These are phyloP conservation scores for Epinotia brunnichana DNA, from an alignment of 2,888 invertebrate genomes.

Conservation along the genomic window DNA sequence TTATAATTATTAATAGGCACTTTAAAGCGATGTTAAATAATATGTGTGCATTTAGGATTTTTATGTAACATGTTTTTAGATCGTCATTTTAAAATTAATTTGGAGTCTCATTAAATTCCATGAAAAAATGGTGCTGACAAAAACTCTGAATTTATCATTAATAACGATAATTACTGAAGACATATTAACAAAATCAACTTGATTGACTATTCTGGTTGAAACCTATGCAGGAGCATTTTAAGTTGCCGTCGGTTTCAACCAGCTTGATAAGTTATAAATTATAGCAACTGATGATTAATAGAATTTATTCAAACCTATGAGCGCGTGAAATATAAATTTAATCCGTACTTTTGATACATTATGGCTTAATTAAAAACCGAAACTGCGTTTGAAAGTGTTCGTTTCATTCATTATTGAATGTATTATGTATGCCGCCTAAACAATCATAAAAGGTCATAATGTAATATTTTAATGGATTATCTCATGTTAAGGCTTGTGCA, in stretches of 20 bases:
- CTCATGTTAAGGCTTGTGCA: conserved; percentile 28
- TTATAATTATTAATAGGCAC: too few species aligned
- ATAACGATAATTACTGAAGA: neutral
- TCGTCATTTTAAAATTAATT: too few species aligned
- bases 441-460: conserved; percentile 42
- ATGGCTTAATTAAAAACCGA: conserved; percentile 24
- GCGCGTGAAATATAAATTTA: conserved; percentile 18
- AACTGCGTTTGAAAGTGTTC: conserved; percentile 27
- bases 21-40: too few species aligned
- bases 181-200: neutral
- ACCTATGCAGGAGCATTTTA: neutral
- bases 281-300: conserved; percentile 27
- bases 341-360: conserved; percentile 10
- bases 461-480: conserved; percentile 43
- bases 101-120: too few species aligned
- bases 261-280: conserved; percentile 15
- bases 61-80: too few species aligned
- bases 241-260: neutral
- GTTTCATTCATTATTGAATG: conserved; percentile 12
- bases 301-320: conserved; percentile 3
- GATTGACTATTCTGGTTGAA: neutral
- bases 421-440: conserved; percentile 40
- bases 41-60: too few species aligned
- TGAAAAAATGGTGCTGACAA: neutral
- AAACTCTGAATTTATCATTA: conserved; percentile 7